Evolutionary conservation across 2,888 invertebrate species (phyloP).

Genomic region (Leptura quadrifasciata): DNA sequence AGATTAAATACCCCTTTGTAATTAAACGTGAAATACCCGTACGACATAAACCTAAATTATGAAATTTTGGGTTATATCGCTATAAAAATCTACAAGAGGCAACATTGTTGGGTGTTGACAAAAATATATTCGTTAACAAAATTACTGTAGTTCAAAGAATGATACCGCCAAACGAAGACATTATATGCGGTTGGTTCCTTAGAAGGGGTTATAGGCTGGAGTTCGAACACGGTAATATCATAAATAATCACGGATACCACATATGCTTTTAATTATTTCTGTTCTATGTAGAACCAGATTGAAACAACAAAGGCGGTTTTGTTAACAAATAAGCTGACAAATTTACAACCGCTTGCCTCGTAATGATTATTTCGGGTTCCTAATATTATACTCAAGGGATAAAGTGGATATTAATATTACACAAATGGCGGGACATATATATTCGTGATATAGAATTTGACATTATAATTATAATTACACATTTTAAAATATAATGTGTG

Average conservation of each 20-base stretch:
- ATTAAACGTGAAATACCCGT: background rate
- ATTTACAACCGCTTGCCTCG: slow-evolving; percentile 36
- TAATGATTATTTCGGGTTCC: slow-evolving; percentile 19
- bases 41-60: slow-evolving; percentile 11
- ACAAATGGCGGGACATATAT: slow-evolving; percentile 16
- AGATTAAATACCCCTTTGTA: background rate
- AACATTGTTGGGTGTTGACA: slow-evolving; percentile 49
- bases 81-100: slow-evolving; percentile 10
- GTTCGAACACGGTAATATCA: slow-evolving; percentile 56
- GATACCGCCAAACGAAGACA: slow-evolving; percentile 62
- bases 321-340: slow-evolving; percentile 44
- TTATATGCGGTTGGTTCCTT: slow-evolving; percentile 59
- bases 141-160: slow-evolving; percentile 19
- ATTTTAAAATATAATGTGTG: background rate
- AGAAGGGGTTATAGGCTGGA: slow-evolving; percentile 63
- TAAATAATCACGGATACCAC: slow-evolving; percentile 53
- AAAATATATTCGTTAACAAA: slow-evolving; percentile 47
- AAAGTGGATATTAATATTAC: background rate
- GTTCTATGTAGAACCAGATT: slow-evolving; percentile 45
- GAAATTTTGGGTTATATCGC: background rate
- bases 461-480: slow-evolving; percentile 8
- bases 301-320: slow-evolving; percentile 51
- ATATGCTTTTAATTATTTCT: slow-evolving; percentile 67
- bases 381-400: background rate
- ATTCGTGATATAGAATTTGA: background rate